Evolutionary conservation across 2,113 vertebrate genomes (phyloP).

Genomic region (Heterocephalus glaber): DNA sequence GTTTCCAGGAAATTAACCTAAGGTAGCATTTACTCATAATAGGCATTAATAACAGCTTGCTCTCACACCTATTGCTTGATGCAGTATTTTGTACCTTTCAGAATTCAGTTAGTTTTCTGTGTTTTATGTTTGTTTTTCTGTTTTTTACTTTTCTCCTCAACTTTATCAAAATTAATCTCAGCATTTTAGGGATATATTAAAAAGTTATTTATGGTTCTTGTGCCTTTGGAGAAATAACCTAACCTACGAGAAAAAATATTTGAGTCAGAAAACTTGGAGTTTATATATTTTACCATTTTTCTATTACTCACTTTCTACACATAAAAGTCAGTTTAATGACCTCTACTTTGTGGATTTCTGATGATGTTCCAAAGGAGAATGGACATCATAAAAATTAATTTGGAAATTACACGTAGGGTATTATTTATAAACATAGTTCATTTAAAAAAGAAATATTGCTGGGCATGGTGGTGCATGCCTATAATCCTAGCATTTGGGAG

Average conservation of each 20-base stretch:
- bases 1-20: conserved; percentile 9
- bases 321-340: background rate
- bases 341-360: background rate
- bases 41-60: background rate
- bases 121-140: background rate
- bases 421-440: background rate
- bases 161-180: conserved; percentile 16
- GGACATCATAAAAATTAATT: background rate
- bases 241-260: background rate
- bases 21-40: background rate
- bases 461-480: no score
- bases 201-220: background rate
- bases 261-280: background rate
- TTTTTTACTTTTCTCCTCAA: background rate
- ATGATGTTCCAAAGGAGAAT: background rate
- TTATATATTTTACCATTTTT: background rate
- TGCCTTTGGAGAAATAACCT: background rate
- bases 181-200: background rate
- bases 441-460: background rate
- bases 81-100: background rate
- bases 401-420: background rate
- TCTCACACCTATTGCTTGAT: background rate
- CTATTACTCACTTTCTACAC: background rate
- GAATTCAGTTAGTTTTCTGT: background rate
- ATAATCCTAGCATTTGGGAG: no score